Percentiles rank a stretch among this genome's conserved stretches.
Conservation (phyloP, 2,888 invertebrate genomes). For the Hydroisotoma schaefferi region DNA sequence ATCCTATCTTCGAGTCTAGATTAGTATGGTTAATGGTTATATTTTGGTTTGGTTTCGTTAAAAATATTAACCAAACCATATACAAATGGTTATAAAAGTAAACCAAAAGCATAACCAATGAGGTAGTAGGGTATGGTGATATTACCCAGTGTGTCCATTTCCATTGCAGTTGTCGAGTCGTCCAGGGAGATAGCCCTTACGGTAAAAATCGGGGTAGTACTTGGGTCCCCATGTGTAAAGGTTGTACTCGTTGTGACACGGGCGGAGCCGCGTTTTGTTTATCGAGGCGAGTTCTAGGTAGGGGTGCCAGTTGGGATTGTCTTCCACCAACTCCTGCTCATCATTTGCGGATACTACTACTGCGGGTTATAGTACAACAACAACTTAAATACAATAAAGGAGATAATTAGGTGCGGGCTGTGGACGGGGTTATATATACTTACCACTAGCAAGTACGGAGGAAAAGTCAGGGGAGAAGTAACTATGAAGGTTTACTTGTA, state of each 20-base stretch:
- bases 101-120: no score
- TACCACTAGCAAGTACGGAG: constrained; percentile 44
- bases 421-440: no score
- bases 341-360: constrained; percentile 21
- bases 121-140: background rate
- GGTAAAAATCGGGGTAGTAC: constrained; percentile 58
- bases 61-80: no score
- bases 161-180: constrained; percentile 25
- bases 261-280: constrained; percentile 69
- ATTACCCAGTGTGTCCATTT: constrained; percentile 23
- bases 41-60: no score
- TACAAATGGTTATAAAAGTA: no score
- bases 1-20: no score
- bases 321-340: constrained; percentile 45
- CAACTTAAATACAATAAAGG: background rate
- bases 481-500: constrained; percentile 43
- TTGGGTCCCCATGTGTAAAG: constrained; percentile 57
- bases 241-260: constrained; percentile 62
- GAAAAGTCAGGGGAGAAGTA: constrained; percentile 45
- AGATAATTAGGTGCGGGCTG: no score
- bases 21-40: no score
- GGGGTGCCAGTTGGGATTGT: constrained; percentile 39
- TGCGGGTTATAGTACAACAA: background rate
- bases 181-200: constrained; percentile 23
- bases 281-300: constrained; percentile 50